Percentiles rank a stretch among this genome's conserved stretches.
These are phyloP conservation scores for Aphidius colemani DNA, from an alignment of 2,888 invertebrate species.

Conservation along the genomic window DNA sequence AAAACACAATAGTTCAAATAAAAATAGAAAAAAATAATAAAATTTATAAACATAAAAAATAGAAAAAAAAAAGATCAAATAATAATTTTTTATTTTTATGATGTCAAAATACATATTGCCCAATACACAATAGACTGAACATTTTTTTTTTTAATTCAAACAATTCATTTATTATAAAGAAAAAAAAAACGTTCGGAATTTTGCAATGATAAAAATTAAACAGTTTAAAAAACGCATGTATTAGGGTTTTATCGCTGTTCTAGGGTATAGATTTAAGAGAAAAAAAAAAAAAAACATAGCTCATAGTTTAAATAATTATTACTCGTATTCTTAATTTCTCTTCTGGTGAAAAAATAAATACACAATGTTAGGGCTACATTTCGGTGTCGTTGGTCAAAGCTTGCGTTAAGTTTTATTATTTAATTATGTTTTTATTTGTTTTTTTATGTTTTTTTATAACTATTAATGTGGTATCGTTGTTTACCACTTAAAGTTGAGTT, in stretches of 20 bases:
- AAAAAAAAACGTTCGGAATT: constrained; percentile 36
- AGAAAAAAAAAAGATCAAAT: not conserved
- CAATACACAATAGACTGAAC: constrained; percentile 26
- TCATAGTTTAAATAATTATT: constrained; percentile 55
- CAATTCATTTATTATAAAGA: constrained; percentile 20
- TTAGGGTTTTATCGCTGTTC: constrained; percentile 59
- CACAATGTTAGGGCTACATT: constrained; percentile 56
- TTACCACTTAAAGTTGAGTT: constrained; percentile 37
- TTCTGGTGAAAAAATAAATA: constrained; percentile 50
- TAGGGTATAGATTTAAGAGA: constrained; percentile 47
- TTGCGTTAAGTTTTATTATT: constrained; percentile 51
- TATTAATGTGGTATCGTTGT: constrained; percentile 33
- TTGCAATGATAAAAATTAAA: constrained; percentile 37
- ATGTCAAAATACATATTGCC: constrained; percentile 6
- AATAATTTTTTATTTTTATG: not conserved
- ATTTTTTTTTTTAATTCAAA: constrained; percentile 14
- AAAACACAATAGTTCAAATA: constrained; percentile 36
- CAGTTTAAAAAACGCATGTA: constrained; percentile 46
- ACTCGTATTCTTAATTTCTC: constrained; percentile 57
- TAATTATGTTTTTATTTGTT: constrained; percentile 40
- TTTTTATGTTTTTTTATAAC: not conserved
- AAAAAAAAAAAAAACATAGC: constrained; percentile 43
- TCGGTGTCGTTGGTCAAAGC: constrained; percentile 49
- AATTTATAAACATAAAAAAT: too few species aligned
- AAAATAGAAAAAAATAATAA: constrained; percentile 29